Percentiles rank a stretch among this genome's conserved stretches.
These are phyloP conservation scores for Zingel zingel DNA, from an alignment of 2,113 vertebrate genomes.

Conservation along the genomic window DNA sequence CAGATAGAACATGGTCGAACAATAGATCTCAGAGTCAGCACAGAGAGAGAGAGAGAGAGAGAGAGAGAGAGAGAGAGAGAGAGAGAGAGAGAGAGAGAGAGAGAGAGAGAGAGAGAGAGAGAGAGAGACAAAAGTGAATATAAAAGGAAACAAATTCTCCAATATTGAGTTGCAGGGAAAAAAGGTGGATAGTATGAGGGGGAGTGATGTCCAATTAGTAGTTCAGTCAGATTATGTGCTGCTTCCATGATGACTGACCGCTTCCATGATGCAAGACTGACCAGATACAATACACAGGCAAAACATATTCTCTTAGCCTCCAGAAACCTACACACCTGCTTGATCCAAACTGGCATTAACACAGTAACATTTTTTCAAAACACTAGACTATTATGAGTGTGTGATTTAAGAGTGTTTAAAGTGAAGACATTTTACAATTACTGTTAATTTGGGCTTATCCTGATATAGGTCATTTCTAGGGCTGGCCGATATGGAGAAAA, in stretches of 20 bases:
- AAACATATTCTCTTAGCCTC: background rate
- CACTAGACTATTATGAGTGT: background rate
- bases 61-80: background rate
- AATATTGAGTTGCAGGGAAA: constrained; percentile 1
- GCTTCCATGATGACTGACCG: constrained; percentile 69
- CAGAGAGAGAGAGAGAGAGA: background rate
- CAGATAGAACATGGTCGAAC: constrained; percentile 29
- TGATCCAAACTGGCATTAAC: background rate
- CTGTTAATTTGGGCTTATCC: no score
- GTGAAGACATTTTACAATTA: background rate
- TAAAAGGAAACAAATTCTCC: constrained; percentile 2
- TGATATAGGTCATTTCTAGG: no score
- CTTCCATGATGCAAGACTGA: constrained; percentile 52
- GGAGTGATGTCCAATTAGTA: constrained; percentile 42
- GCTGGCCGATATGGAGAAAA: no score
- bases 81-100: background rate
- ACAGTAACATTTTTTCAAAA: background rate
- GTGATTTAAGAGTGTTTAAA: background rate
- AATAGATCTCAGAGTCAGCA: constrained; percentile 5
- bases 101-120: background rate
- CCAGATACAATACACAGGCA: background rate
- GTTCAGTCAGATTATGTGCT: constrained; percentile 22
- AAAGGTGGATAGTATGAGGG: constrained; percentile 36
- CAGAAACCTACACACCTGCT: background rate
- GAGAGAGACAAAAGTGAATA: background rate